Evolutionary conservation across 35 echinoderm and acorn worm species (phyloP).

Genomic region (Diadema setosum): DNA sequence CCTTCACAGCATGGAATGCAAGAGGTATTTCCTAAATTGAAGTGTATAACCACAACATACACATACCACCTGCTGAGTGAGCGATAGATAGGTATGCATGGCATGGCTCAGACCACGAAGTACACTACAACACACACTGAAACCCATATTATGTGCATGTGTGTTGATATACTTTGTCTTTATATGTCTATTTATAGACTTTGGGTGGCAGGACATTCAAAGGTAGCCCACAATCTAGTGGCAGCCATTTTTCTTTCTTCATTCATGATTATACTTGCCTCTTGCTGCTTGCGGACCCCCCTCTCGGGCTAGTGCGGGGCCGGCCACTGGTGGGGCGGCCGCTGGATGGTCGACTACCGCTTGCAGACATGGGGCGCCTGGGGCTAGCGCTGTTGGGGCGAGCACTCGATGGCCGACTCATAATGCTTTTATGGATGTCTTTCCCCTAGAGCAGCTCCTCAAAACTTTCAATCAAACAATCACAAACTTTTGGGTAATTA

Average conservation of each 20-base stretch:
- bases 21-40: no score
- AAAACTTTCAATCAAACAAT: background rate
- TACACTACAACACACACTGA: no score
- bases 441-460: background rate
- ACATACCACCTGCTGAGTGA: no score
- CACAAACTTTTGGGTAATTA: background rate
- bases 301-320: constrained; percentile 33
- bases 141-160: no score
- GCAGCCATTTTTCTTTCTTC: no score
- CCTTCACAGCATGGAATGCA: no score
- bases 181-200: no score
- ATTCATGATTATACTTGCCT: no score
- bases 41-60: no score
- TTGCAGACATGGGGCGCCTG: background rate
- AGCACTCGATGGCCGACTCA: constrained; percentile 28
- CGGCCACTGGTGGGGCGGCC: constrained; percentile 27
- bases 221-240: no score
- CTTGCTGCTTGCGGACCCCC: constrained; percentile 19
- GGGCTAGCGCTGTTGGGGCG: constrained; percentile 8
- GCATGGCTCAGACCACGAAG: background rate
- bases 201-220: no score
- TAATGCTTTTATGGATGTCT: constrained; percentile 5
- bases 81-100: constrained; percentile 11
- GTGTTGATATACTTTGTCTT: no score
- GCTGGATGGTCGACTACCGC: constrained; percentile 16